phyloP scores from a whole-genome alignment of 2,113 vertebrate genomes.

The Aix galericulata region DNA sequence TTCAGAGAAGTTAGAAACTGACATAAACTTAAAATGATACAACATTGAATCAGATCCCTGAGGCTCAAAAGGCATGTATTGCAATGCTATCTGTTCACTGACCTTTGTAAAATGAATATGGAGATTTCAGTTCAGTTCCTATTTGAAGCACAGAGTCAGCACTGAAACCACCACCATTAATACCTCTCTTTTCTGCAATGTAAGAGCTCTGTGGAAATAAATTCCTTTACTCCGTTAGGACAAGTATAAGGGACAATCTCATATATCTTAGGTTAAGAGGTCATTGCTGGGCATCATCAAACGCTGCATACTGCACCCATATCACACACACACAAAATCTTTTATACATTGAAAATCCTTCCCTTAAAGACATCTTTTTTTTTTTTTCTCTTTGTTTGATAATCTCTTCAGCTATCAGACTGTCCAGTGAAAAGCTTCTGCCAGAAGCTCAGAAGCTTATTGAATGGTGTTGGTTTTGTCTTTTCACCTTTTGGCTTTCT shows the following conservation, averaged over 20 bases:
- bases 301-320: not conserved
- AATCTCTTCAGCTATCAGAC: not conserved
- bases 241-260: not conserved
- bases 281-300: not conserved
- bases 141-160: not conserved
- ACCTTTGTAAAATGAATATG: constrained; percentile 44
- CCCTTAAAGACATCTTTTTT: not conserved
- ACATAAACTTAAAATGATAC: constrained; percentile 12
- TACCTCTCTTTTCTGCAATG: not conserved
- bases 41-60: not conserved
- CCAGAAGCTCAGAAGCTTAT: not conserved
- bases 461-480: not conserved
- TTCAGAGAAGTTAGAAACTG: constrained; percentile 17
- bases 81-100: not conserved
- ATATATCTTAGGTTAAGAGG: not conserved
- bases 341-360: not conserved
- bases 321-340: not conserved
- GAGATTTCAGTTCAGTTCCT: not conserved
- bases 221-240: not conserved
- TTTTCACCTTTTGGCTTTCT: not conserved
- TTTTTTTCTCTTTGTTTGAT: not conserved
- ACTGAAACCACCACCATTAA: not conserved
- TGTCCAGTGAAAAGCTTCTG: not conserved
- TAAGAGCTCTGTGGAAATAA: not conserved
- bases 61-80: not conserved